These are phyloP conservation scores for Eulacestoma nigropectus DNA, from an alignment of 2,113 vertebrate genomes.

Conservation along the genomic window DNA sequence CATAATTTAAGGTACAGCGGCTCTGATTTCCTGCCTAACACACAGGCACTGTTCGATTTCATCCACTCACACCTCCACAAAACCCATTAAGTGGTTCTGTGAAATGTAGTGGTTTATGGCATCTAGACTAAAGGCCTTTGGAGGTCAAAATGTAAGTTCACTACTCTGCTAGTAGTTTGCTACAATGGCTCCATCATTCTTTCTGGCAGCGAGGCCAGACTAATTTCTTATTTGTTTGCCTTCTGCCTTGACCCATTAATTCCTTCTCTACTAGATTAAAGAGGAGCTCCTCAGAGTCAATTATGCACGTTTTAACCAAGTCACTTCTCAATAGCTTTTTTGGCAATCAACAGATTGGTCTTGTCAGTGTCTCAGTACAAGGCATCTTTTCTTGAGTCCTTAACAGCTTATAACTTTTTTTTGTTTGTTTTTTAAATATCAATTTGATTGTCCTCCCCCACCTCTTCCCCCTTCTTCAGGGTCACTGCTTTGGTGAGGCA, in stretches of 20 bases:
- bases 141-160: background rate
- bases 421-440: background rate
- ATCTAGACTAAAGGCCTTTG: background rate
- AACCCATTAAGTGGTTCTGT: slow-evolving; percentile 24
- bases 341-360: background rate
- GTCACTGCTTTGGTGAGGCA: background rate
- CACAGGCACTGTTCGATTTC: background rate
- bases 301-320: slow-evolving; percentile 1
- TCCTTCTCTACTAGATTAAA: slow-evolving; percentile 28
- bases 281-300: background rate
- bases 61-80: slow-evolving; percentile 18
- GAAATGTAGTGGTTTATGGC: slow-evolving; percentile 14
- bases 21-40: background rate
- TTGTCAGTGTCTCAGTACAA: background rate
- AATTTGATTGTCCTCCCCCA: background rate
- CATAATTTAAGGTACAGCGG: background rate
- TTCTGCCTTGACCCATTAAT: slow-evolving; percentile 52
- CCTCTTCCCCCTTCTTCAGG: background rate
- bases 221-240: slow-evolving; percentile 45
- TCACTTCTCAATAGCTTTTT: background rate
- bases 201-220: slow-evolving; percentile 1
- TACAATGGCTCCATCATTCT: background rate
- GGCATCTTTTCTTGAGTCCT: background rate
- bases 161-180: background rate
- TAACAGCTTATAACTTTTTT: background rate